A percentile compares a stretch with the other conserved stretches of the same genome.
These are phyloP conservation scores for Salpingus planirostris DNA, from an alignment of 2,888 invertebrate genomes.

Conservation along the genomic window DNA sequence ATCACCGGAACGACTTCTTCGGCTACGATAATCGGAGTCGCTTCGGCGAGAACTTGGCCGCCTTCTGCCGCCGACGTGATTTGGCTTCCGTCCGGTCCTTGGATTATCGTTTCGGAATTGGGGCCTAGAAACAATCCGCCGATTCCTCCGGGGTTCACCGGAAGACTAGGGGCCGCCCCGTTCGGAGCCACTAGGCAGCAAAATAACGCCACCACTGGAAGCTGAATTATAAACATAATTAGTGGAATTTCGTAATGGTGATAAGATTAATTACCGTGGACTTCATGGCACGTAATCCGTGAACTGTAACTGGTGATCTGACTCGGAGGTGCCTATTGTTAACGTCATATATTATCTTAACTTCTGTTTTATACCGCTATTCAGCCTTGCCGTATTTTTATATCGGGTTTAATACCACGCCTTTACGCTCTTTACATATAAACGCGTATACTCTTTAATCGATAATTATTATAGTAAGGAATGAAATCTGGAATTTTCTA, in stretches of 20 bases:
- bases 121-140: slow-evolving; percentile 37
- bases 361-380: slow-evolving; percentile 34
- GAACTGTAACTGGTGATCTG: slow-evolving; percentile 24
- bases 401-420: slow-evolving; percentile 23
- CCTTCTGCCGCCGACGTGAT: slow-evolving; percentile 32
- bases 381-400: slow-evolving; percentile 36
- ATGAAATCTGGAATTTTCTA: too few species aligned
- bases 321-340: slow-evolving; percentile 13
- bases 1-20: slow-evolving; percentile 18
- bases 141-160: slow-evolving; percentile 31
- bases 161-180: slow-evolving; percentile 14
- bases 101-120: slow-evolving; percentile 35
- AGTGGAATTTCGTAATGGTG: not conserved
- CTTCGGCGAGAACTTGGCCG: slow-evolving; percentile 21
- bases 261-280: slow-evolving; percentile 26
- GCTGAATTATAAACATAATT: slow-evolving; percentile 10
- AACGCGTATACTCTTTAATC: too few species aligned
- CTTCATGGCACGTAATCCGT: slow-evolving; percentile 24
- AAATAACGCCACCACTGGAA: slow-evolving; percentile 18
- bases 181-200: slow-evolving; percentile 8
- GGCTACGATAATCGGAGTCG: slow-evolving; percentile 20
- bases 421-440: slow-evolving; percentile 23
- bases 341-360: slow-evolving; percentile 25
- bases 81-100: slow-evolving; percentile 38
- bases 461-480: too few species aligned